These are phyloP conservation scores for Valencia hispanica DNA, from an alignment of 2,797 vertebrate species.

Conservation along the genomic window DNA sequence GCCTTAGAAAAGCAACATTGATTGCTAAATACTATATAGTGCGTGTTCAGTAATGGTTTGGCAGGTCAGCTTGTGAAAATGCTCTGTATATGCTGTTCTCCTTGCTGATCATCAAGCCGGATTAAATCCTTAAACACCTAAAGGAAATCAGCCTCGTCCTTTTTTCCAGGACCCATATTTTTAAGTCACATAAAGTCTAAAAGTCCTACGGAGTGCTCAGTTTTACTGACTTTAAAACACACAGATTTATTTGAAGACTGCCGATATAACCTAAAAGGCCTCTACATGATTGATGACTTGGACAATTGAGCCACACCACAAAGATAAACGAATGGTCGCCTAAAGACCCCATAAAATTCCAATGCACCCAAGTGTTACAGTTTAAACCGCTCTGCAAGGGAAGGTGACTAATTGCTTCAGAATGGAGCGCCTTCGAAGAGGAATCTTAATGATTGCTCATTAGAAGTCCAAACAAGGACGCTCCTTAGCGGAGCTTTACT, in stretches of 20 bases:
- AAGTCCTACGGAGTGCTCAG: not conserved
- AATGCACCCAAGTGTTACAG: slow-evolving; percentile 55
- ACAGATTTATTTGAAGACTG: slow-evolving; percentile 22
- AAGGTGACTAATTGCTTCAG: slow-evolving; percentile 65
- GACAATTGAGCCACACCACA: slow-evolving; percentile 35
- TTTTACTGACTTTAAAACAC: not conserved
- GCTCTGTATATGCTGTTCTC: too few relatives aligned
- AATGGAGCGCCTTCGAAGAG: slow-evolving; percentile 51
- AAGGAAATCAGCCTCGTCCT: too few relatives aligned
- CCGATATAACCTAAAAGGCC: slow-evolving; percentile 27
- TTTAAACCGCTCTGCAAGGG: slow-evolving; percentile 57
- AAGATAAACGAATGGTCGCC: slow-evolving; percentile 52
- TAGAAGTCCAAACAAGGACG: slow-evolving; percentile 78
- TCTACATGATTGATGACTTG: slow-evolving; percentile 30
- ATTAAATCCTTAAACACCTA: too few relatives aligned
- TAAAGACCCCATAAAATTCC: slow-evolving; percentile 67
- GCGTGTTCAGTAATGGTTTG: too few relatives aligned
- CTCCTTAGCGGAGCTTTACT: slow-evolving; percentile 74
- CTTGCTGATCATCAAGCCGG: too few relatives aligned
- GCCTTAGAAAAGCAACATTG: too few relatives aligned
- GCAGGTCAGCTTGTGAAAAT: too few relatives aligned
- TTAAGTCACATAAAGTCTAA: too few relatives aligned
- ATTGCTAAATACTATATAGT: too few relatives aligned
- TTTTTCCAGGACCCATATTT: too few relatives aligned
- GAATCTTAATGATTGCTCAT: slow-evolving; percentile 76